Percentiles rank a stretch among this genome's conserved stretches.
phyloP scores from a whole-genome alignment of 2,888 invertebrate species.

The Pherbina coryleti region DNA sequence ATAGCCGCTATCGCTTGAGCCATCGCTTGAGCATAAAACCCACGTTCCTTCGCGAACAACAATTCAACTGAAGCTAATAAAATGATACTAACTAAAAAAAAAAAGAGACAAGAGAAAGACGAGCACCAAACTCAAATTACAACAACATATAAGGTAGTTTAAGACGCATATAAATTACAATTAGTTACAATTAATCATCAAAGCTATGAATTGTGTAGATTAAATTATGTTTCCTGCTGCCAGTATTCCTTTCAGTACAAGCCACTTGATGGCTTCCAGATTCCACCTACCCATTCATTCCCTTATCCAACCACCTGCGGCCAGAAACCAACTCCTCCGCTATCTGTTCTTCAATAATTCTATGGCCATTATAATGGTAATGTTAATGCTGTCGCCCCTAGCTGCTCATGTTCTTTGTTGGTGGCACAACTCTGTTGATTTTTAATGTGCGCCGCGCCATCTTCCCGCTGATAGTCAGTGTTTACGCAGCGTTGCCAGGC shows the following conservation, averaged over 20 bases:
- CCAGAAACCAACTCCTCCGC: background rate
- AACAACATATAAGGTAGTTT: background rate
- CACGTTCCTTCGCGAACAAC: background rate
- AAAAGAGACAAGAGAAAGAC: background rate
- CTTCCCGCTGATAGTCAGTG: background rate
- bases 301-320: background rate
- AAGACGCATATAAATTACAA: conserved; percentile 39
- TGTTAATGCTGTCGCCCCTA: no score
- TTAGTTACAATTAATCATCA: conserved; percentile 43
- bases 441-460: background rate
- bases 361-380: no score
- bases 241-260: background rate
- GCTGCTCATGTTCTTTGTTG: no score
- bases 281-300: background rate
- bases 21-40: background rate
- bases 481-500: background rate
- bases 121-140: background rate
- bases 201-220: background rate
- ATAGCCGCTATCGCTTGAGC: background rate
- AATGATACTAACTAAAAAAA: conserved; percentile 1
- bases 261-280: background rate
- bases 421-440: background rate
- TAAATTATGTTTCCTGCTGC: background rate
- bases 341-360: background rate
- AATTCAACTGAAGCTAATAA: background rate